phyloP scores from a whole-genome alignment of 2,888 invertebrate species.

The Lysandra coridon region DNA sequence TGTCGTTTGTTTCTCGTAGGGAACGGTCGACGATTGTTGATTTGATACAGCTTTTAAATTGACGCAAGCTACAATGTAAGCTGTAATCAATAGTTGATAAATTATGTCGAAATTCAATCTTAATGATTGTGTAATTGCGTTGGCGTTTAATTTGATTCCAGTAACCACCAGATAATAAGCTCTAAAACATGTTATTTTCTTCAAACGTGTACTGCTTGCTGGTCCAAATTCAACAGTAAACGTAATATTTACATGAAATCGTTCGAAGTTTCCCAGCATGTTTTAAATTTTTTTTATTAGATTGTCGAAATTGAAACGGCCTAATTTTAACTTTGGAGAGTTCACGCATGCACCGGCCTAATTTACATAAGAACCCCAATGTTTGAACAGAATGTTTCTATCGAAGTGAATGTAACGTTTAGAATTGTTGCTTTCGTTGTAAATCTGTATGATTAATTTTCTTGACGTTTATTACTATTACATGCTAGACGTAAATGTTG shows the following conservation, averaged over 20 bases:
- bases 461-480: constrained; percentile 12
- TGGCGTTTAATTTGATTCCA: constrained; percentile 15
- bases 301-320: constrained; percentile 21
- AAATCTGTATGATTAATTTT: constrained; percentile 29
- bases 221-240: neutral
- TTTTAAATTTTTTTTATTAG: constrained; percentile 14
- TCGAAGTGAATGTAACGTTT: constrained; percentile 22
- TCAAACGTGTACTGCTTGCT: neutral
- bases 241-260: neutral
- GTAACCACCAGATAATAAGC: neutral
- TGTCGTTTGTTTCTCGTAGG: constrained; percentile 17
- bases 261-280: neutral
- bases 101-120: neutral
- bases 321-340: constrained; percentile 11
- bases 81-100: neutral
- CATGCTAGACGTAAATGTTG: constrained; percentile 25
- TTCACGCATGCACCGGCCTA: neutral
- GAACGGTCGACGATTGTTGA: constrained; percentile 7
- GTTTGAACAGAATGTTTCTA: neutral
- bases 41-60: constrained; percentile 9
- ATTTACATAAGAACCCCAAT: constrained; percentile 16
- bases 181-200: constrained; percentile 1
- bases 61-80: neutral
- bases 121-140: neutral
- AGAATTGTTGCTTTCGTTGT: constrained; percentile 1